Percentiles rank a stretch among this genome's conserved stretches.
These are phyloP conservation scores for Balanococcus diminutus DNA, from an alignment of 2,888 invertebrate genomes.

Conservation along the genomic window DNA sequence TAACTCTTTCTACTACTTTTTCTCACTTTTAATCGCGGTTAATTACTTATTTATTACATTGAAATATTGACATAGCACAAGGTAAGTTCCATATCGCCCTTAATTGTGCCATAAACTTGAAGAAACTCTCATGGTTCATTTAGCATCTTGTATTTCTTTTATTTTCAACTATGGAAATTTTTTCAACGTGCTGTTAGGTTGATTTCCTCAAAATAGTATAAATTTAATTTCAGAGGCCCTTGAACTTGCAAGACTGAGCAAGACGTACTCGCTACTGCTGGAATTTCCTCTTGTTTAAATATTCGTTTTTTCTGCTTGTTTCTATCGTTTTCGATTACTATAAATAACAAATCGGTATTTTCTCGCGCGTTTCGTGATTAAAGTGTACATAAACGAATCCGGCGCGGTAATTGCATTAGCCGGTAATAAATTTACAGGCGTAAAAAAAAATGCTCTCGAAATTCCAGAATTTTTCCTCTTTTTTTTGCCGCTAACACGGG, in stretches of 20 bases:
- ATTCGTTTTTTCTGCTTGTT: background rate
- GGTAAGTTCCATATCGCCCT: too few species aligned
- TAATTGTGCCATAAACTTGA: too few species aligned
- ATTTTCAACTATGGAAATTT: too few species aligned
- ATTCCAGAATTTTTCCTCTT: background rate
- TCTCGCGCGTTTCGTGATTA: background rate
- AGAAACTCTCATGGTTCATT: too few species aligned
- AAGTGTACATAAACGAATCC: background rate
- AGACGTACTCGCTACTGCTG: background rate
- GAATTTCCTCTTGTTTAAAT: background rate
- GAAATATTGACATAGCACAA: too few species aligned
- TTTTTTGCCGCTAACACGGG: background rate
- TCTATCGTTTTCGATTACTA: constrained; percentile 1
- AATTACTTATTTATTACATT: too few species aligned
- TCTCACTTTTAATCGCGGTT: too few species aligned
- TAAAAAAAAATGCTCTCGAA: background rate
- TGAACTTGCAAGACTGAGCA: background rate
- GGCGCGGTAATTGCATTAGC: constrained; percentile 27
- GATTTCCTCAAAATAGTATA: constrained; percentile 56
- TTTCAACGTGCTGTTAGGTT: too few species aligned
- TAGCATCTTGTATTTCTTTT: too few species aligned
- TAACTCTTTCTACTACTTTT: too few species aligned
- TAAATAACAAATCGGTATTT: constrained; percentile 16
- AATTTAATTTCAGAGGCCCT: background rate
- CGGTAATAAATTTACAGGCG: constrained; percentile 14